phyloP scores from a whole-genome alignment of 2,113 vertebrate genomes.

The Albula goreensis region DNA sequence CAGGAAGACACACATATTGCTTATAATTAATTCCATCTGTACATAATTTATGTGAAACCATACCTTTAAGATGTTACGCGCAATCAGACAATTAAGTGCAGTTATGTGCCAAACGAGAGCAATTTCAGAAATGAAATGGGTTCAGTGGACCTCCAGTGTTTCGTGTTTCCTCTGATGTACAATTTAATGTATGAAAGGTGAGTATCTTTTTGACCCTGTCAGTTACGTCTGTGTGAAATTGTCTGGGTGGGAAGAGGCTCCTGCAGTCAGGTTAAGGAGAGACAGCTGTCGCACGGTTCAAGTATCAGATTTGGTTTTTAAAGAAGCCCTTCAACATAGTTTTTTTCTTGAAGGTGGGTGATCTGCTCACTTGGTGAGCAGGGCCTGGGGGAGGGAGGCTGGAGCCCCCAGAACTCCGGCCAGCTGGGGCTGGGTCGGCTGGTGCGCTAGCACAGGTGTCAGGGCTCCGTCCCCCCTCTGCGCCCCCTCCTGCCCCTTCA shows the following conservation, averaged over 20 bases:
- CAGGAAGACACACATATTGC: neutral
- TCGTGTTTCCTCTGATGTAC: neutral
- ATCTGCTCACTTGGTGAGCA: conserved; percentile 20
- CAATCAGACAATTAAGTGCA: conserved; percentile 47
- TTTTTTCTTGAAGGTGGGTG: neutral
- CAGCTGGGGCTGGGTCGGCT: neutral
- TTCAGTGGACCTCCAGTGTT: neutral
- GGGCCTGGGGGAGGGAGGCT: conserved; percentile 24
- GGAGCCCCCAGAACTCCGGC: no score
- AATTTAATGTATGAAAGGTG: no score
- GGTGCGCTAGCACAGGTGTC: neutral
- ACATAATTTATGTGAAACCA: neutral
- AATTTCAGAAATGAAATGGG: conserved; percentile 38
- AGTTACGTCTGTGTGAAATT: neutral
- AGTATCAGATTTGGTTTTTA: no score
- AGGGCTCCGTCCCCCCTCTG: neutral
- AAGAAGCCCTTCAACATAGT: no score
- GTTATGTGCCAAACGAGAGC: conserved; percentile 36
- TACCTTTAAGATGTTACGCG: conserved; percentile 26
- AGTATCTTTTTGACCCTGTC: neutral
- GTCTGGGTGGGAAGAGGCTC: neutral
- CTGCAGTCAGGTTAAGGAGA: neutral
- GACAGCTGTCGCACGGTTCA: neutral
- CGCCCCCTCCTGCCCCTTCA: conserved; percentile 26
- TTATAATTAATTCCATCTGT: neutral